Conservation (phyloP, 1,140 invertebrate species). For the Idris sp. region DNA sequence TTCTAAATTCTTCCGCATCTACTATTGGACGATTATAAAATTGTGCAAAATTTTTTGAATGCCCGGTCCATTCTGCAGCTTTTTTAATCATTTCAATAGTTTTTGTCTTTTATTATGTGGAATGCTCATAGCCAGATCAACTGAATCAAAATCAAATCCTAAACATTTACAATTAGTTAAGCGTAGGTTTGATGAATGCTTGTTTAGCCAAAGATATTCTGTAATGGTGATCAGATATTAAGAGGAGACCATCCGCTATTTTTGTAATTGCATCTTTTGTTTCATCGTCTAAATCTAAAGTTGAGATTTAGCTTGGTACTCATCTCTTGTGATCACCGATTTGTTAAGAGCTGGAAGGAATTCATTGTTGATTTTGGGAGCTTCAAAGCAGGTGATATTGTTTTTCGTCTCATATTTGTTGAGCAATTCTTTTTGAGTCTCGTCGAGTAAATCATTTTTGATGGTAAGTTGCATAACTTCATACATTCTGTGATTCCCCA, state of each 20-base stretch:
- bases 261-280: slow-evolving; percentile 4
- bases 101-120: no score
- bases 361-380: slow-evolving; percentile 10
- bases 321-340: slow-evolving; percentile 6
- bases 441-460: slow-evolving; percentile 8
- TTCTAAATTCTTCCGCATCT: no score
- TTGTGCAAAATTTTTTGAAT: no score
- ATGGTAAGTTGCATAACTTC: neutral
- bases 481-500: slow-evolving; percentile 7
- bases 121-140: no score
- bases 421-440: neutral
- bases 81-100: no score
- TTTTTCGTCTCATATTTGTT: neutral
- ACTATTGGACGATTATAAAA: no score
- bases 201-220: slow-evolving; percentile 1
- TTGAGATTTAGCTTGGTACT: slow-evolving; percentile 6
- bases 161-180: no score
- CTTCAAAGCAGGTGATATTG: neutral
- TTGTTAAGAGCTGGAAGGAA: slow-evolving; percentile 2
- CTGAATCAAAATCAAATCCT: no score
- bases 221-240: slow-evolving; percentile 6
- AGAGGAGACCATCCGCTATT: slow-evolving; percentile 1
- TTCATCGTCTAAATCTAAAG: neutral
- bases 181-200: slow-evolving; percentile 6
- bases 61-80: no score